A percentile compares a stretch with the other conserved stretches of the same genome.
These are phyloP conservation scores for Melanotaenia maccullochi DNA, from an alignment of 2,797 vertebrate genomes.

Conservation along the genomic window DNA sequence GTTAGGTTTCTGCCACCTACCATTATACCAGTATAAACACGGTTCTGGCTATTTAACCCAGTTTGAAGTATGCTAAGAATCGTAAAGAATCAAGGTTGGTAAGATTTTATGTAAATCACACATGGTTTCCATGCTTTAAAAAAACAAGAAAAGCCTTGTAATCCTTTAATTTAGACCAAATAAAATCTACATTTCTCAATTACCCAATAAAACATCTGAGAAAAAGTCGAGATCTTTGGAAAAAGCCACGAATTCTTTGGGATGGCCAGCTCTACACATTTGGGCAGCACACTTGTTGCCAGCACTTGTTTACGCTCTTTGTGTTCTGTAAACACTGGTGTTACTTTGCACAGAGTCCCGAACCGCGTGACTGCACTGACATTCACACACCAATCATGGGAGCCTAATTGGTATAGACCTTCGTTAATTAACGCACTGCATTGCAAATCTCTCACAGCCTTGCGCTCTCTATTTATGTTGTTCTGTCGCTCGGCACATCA, in stretches of 20 bases:
- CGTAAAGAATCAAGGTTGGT: not conserved
- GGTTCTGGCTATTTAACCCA: not conserved
- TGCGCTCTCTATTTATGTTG: slow-evolving; percentile 72
- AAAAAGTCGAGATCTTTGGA: slow-evolving; percentile 28
- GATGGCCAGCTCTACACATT: slow-evolving; percentile 54
- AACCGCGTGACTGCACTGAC: slow-evolving; percentile 77
- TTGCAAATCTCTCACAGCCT: slow-evolving; percentile 73
- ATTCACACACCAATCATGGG: slow-evolving; percentile 76
- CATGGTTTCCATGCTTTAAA: not conserved
- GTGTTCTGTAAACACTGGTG: slow-evolving; percentile 78
- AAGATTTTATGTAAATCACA: not conserved
- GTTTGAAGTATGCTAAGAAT: not conserved
- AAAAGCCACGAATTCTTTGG: slow-evolving; percentile 41
- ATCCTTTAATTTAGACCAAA: not conserved
- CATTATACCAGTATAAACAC: not conserved
- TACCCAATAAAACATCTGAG: not conserved
- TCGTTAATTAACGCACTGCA: slow-evolving; percentile 78
- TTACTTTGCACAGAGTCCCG: slow-evolving; percentile 62
- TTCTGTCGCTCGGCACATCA: slow-evolving; percentile 71
- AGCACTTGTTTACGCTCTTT: slow-evolving; percentile 71
- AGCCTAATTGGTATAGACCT: slow-evolving; percentile 80
- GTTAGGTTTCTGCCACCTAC: too few relatives aligned
- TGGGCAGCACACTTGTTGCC: slow-evolving; percentile 47
- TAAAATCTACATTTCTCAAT: not conserved
- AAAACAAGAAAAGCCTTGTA: not conserved